These are phyloP conservation scores for Pachypanchax playfairii DNA, from an alignment of 2,113 vertebrate species.

Conservation along the genomic window DNA sequence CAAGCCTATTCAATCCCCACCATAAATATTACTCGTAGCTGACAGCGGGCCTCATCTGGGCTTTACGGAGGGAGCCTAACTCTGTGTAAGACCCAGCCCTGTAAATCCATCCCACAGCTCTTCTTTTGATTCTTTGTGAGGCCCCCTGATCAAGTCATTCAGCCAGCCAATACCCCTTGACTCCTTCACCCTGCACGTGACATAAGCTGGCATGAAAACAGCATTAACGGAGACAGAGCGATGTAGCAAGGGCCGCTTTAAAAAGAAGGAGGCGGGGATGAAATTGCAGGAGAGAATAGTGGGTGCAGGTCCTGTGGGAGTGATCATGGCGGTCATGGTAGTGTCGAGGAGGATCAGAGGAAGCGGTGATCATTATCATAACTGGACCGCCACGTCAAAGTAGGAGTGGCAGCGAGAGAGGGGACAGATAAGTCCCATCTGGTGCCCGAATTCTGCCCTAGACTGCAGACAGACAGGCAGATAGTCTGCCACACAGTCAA, in stretches of 20 bases:
- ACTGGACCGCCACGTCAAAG: conserved; percentile 62
- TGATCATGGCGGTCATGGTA: conserved; percentile 29
- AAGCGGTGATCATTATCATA: conserved; percentile 66
- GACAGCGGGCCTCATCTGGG: conserved; percentile 65
- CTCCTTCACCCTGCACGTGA: conserved; percentile 37
- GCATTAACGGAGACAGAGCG: conserved; percentile 20
- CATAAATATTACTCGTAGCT: conserved; percentile 61
- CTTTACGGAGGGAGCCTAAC: conserved; percentile 28
- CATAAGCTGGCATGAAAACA: conserved; percentile 39
- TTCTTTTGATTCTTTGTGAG: conserved; percentile 37
- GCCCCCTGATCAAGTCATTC: conserved; percentile 45
- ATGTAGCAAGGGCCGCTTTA: conserved; percentile 8
- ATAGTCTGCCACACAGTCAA: conserved; percentile 24
- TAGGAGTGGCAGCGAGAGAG: conserved; percentile 37
- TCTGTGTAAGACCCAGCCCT: conserved; percentile 30
- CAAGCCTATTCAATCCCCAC: conserved; percentile 52
- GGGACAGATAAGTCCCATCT: conserved; percentile 64
- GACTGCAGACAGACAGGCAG: conserved; percentile 46
- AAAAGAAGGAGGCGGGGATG: conserved; percentile 32
- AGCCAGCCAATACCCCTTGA: conserved; percentile 25
- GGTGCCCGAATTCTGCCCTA: conserved; percentile 72
- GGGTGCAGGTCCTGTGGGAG: conserved; percentile 39
- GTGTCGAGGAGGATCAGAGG: conserved; percentile 21
- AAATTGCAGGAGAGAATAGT: conserved; percentile 34
- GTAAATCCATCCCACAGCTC: conserved; percentile 35